A percentile compares a stretch with the other conserved stretches of the same genome.
phyloP scores from a whole-genome alignment of 2,113 vertebrate genomes.

The Hippoglossus stenolepis region DNA sequence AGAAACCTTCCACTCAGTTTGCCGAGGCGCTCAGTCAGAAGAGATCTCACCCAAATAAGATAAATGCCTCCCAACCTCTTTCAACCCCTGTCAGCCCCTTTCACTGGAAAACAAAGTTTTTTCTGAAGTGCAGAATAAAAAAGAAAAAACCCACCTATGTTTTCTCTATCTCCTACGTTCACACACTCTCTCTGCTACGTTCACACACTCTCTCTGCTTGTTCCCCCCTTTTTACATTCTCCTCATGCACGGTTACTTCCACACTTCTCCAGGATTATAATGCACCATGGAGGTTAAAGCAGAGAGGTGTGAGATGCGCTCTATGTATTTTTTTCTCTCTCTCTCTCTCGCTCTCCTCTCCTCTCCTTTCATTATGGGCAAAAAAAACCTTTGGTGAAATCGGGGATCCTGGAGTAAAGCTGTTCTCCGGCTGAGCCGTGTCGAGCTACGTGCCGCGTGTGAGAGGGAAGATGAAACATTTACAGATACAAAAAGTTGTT shows the following conservation, averaged over 20 bases:
- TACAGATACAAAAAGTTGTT: conserved; percentile 39
- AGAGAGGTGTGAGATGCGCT: conserved; percentile 7
- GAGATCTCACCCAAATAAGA: conserved; percentile 41
- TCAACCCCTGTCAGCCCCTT: conserved; percentile 21
- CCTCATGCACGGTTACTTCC: conserved; percentile 70
- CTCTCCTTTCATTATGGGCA: conserved; percentile 19
- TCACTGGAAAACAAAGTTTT: conserved; percentile 48
- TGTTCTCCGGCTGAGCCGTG: conserved; percentile 24
- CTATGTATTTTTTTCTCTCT: conserved; percentile 4
- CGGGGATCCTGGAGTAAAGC: conserved; percentile 20
- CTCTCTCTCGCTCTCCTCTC: neutral
- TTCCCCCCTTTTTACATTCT: conserved; percentile 35
- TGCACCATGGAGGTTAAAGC: conserved; percentile 49
- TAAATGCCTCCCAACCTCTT: conserved; percentile 25
- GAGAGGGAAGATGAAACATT: conserved; percentile 32
- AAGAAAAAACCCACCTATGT: conserved; percentile 14
- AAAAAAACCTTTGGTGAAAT: conserved; percentile 23
- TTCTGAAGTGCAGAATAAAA: conserved; percentile 41
- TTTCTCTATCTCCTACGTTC: conserved; percentile 24
- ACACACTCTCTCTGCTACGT: conserved; percentile 2
- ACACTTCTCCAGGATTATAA: conserved; percentile 50
- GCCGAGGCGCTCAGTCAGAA: conserved; percentile 18
- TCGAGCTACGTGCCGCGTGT: conserved; percentile 3
- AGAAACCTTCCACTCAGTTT: conserved; percentile 48
- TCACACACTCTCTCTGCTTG: neutral